Percentiles rank a stretch among this genome's conserved stretches.
These are phyloP conservation scores for Drosophila mauritiana DNA, from an alignment of 1,140 invertebrate genomes.

Conservation along the genomic window DNA sequence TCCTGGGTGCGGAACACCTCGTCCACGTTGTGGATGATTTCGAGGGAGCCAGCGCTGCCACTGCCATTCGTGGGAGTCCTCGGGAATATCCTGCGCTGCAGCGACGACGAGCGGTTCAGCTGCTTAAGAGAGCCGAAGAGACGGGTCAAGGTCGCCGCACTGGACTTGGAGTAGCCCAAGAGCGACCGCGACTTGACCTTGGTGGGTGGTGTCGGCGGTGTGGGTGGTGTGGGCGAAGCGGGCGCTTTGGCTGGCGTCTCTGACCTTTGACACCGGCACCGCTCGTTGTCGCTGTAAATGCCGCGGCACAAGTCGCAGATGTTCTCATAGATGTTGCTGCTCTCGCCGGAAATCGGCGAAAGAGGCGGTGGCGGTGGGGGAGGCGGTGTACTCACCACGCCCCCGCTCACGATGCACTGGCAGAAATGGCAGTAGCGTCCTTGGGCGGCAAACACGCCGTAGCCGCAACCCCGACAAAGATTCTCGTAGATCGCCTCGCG, in stretches of 20 bases:
- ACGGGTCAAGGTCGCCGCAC: constrained; percentile 64
- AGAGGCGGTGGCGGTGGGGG: neutral
- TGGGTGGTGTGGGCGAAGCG: constrained; percentile 6
- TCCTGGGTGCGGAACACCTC: constrained; percentile 77
- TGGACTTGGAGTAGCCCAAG: constrained; percentile 59
- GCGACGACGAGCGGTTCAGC: constrained; percentile 62
- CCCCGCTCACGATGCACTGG: constrained; percentile 72
- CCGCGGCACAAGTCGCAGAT: constrained; percentile 70
- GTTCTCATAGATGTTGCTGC: constrained; percentile 76
- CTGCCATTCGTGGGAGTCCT: neutral
- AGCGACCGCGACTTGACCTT: constrained; percentile 63
- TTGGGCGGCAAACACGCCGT: constrained; percentile 76
- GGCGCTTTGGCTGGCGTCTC: neutral
- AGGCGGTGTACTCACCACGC: constrained; percentile 20
- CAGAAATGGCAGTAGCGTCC: constrained; percentile 80
- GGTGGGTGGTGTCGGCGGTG: neutral
- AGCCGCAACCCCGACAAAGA: constrained; percentile 79
- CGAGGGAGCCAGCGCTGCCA: constrained; percentile 52
- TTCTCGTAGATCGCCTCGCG: constrained; percentile 77
- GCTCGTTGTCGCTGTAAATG: constrained; percentile 68
- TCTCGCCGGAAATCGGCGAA: neutral
- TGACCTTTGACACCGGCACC: constrained; percentile 41
- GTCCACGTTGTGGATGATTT: constrained; percentile 80
- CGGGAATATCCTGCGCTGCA: constrained; percentile 53
- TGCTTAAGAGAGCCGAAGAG: constrained; percentile 75